phyloP scores from a whole-genome alignment of 2,888 invertebrate species.

The Biston betularia region DNA sequence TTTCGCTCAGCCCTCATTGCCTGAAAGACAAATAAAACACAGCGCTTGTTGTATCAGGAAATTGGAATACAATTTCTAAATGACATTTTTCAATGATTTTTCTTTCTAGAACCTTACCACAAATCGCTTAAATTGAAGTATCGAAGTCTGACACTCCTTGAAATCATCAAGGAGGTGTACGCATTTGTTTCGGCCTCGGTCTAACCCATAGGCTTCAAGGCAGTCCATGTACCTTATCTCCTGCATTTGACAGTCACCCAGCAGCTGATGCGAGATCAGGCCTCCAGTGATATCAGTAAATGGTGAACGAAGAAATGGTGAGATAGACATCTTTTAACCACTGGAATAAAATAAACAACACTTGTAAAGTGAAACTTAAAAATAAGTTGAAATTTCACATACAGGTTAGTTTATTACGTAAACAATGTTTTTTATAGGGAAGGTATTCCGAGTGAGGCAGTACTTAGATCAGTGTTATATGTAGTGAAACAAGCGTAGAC shows the following conservation, averaged over 20 bases:
- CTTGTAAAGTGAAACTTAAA: neutral
- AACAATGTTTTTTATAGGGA: neutral
- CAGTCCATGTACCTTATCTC: constrained; percentile 92
- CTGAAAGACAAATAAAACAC: constrained; percentile 51
- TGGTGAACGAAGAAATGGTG: constrained; percentile 89
- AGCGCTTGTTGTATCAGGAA: neutral
- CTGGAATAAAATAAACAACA: constrained; percentile 44
- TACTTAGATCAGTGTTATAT: neutral
- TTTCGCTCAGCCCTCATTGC: constrained; percentile 88
- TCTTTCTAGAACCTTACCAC: constrained; percentile 67
- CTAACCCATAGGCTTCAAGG: constrained; percentile 92
- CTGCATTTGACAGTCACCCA: constrained; percentile 88
- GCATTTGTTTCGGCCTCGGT: constrained; percentile 88
- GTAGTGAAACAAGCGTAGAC: neutral
- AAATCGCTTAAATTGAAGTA: constrained; percentile 87
- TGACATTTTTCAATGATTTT: too few species aligned
- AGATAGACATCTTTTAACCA: constrained; percentile 82
- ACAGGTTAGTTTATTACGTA: constrained; percentile 73
- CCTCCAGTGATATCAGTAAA: constrained; percentile 90
- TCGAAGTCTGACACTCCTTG: constrained; percentile 88
- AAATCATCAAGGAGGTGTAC: constrained; percentile 88
- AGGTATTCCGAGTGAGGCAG: neutral
- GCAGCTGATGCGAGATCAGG: constrained; percentile 88
- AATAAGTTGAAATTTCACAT: neutral
- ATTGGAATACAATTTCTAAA: neutral